Evolutionary conservation across 2,888 invertebrate species (phyloP), one percentile per base, ranked within the genome.

Genomic region (Chelonus formosanus): DNA sequence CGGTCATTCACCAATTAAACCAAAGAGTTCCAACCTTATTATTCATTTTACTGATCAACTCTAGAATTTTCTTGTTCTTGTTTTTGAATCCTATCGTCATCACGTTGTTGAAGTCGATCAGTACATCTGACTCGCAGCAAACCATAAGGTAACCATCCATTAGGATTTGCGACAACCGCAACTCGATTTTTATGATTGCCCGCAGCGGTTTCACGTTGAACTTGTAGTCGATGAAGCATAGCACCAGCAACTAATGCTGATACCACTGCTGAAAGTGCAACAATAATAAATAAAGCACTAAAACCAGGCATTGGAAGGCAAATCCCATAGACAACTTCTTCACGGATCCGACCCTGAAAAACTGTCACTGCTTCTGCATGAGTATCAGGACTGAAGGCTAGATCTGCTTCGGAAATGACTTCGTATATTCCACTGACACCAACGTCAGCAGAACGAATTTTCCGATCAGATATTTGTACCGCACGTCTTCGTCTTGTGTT

Each of bases 291-390:
- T 10, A 96, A 87, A 3, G 94, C 91, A 74, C 95, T 95, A 82
- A 96, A 96, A 35, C 94, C 93, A 0, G 94, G 91, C 34, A 95
- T 92, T 0, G 95, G 95, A 88, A 96, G 90, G 78, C 95, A 96
- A 60, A 96, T 94, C 40, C 95, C 95, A 82, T 96, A 96, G 5
- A 96, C 94, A 0, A 94, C 93, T 85, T 95, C 95, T 82, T 95
- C 95, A 56, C 92, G 88, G 78, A 94, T 95, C 79, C 93, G 88
- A 60, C 95, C 94, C 84, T 94, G 94, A 84, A 94, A 94, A 0
- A 95, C 93, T 3, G 94, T 94, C 1, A 94, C 94, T 0, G 94
- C 90, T 82, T 94, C 94, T 55, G 90, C 89, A 74, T 90, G 88
- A 59, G 89, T 87, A 75, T 94, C 92, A 0, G 95, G 94, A 74